These are phyloP conservation scores for Chouioia cunea DNA, from an alignment of 2,888 invertebrate species.

Conservation along the genomic window DNA sequence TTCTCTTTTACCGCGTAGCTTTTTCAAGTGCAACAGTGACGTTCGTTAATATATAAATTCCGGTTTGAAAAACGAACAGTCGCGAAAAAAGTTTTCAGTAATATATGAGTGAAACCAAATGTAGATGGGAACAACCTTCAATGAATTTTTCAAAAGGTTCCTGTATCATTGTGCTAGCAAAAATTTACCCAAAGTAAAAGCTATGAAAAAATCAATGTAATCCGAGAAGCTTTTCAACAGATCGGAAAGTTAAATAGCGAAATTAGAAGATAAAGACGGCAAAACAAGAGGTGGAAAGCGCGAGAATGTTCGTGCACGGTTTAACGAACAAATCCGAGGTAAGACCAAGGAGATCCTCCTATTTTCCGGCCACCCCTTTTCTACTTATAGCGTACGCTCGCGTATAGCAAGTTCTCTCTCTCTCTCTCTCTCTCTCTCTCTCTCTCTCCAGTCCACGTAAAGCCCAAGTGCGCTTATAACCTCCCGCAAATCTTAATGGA, in stretches of 20 bases:
- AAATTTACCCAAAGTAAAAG: no score
- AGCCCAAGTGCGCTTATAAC: background rate
- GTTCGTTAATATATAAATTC: no score
- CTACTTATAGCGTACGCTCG: background rate
- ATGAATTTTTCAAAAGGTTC: no score
- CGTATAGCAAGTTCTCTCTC: slow-evolving; percentile 1
- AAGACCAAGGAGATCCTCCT: slow-evolving; percentile 61
- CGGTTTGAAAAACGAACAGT: no score
- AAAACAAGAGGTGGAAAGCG: slow-evolving; percentile 17
- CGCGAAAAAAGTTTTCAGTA: no score
- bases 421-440: slow-evolving; percentile 22
- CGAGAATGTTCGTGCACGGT: slow-evolving; percentile 52
- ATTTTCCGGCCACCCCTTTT: slow-evolving; percentile 53
- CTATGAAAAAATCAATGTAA: no score
- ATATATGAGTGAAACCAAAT: no score
- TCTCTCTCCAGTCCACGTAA: slow-evolving; percentile 15
- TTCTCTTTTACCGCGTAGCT: no score
- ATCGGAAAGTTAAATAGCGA: slow-evolving; percentile 10
- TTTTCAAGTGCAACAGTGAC: no score
- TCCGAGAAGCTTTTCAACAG: background rate
- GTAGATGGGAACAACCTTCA: no score
- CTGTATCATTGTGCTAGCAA: no score
- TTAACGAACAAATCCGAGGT: slow-evolving; percentile 64
- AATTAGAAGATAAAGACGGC: slow-evolving; percentile 7
- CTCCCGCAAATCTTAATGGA: slow-evolving; percentile 59